phyloP scores from a whole-genome alignment of 2,797 vertebrate species.

The Tokudaia tokunoshimensis region DNA sequence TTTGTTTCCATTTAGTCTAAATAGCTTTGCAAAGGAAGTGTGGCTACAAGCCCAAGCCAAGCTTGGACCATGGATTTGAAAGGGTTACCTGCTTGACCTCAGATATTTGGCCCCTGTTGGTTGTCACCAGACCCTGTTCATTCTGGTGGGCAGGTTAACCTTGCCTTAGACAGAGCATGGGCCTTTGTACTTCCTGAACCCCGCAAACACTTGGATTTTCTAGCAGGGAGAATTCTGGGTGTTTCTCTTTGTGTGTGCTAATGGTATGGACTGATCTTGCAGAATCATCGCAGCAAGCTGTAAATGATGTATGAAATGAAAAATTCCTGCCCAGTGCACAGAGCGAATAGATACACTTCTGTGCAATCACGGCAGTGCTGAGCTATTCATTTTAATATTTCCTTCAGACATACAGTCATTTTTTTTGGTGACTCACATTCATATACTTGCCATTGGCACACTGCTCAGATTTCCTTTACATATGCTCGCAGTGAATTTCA shows the following conservation, averaged over 20 bases:
- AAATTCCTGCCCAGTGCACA: constrained; percentile 85
- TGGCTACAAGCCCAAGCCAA: neutral
- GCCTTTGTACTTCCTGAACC: neutral
- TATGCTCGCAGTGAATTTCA: constrained; percentile 64
- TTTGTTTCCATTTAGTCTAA: constrained; percentile 77
- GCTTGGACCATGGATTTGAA: constrained; percentile 48
- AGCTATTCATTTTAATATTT: constrained; percentile 80
- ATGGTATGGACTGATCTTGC: constrained; percentile 79
- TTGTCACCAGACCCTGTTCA: neutral
- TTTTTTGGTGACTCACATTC: constrained; percentile 75
- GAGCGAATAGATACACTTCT: constrained; percentile 66
- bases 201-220: constrained; percentile 62
- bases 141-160: neutral
- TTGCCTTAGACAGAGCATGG: neutral
- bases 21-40: constrained; percentile 67
- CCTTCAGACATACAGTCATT: constrained; percentile 72
- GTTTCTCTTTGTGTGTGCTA: constrained; percentile 77
- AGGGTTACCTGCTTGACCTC: neutral
- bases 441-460: constrained; percentile 61
- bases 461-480: constrained; percentile 60
- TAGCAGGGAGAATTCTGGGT: constrained; percentile 47
- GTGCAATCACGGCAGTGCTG: constrained; percentile 62
- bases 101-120: neutral
- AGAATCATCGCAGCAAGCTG: constrained; percentile 85
- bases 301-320: constrained; percentile 89